Percentiles rank a stretch among this genome's conserved stretches.
Evolutionary conservation across 1,140 invertebrate species (phyloP).

Genomic region (Cephus cinctus): DNA sequence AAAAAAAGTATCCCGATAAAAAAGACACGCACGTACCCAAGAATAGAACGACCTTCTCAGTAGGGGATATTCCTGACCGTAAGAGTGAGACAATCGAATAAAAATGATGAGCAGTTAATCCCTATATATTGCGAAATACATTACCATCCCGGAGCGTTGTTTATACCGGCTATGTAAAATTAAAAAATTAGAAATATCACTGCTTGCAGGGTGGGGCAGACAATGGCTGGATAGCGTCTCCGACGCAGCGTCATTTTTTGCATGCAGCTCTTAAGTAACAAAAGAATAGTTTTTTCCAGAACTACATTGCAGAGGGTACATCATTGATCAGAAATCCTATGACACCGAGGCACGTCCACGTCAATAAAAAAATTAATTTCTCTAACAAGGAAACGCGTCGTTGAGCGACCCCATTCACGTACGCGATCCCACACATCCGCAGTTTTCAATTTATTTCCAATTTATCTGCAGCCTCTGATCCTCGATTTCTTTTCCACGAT

Average conservation of each 20-base stretch:
- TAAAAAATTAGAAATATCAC: slow-evolving; percentile 2
- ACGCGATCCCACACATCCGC: not conserved
- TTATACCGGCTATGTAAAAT: not conserved
- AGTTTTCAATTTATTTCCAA: not conserved
- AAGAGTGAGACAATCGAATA: no score
- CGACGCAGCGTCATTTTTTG: slow-evolving; percentile 28
- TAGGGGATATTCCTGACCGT: no score
- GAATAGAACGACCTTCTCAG: no score
- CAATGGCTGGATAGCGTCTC: slow-evolving; percentile 40
- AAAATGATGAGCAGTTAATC: no score
- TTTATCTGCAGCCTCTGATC: not conserved
- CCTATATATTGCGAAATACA: no score
- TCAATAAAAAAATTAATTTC: slow-evolving; percentile 10
- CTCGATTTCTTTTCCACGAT: not conserved
- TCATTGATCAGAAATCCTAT: not conserved
- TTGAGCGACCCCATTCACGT: slow-evolving; percentile 16
- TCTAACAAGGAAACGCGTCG: slow-evolving; percentile 24
- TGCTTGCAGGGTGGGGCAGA: slow-evolving; percentile 27
- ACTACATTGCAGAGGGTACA: no score
- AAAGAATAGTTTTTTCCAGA: not conserved
- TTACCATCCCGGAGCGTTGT: no score
- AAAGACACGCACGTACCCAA: no score
- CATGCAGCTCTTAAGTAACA: not conserved
- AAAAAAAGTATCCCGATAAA: no score
- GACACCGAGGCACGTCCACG: not conserved